Base-by-base conservation (phyloP, 2,888 invertebrate genomes). In the Nephrocerus scutellatus region DNA sequence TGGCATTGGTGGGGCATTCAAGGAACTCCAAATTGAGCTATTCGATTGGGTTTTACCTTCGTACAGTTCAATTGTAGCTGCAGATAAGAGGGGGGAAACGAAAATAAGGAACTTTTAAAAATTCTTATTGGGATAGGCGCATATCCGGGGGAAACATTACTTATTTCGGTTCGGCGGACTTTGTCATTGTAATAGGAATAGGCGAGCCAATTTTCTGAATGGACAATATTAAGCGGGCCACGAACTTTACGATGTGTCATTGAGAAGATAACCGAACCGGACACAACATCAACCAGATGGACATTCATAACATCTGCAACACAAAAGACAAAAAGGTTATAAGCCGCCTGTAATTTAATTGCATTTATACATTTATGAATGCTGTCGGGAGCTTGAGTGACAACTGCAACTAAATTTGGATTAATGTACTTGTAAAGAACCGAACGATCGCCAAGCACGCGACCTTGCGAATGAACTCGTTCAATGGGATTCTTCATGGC, bases 381-480 rank as follows among this genome's bases (percentile, higher is more conserved):
- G 7, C 75, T 74, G 58, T 89, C 87, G 12, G 78, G 74, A 20
- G 82, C 82, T 59, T 87, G 77, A 0, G 89, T 84, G 18, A 87
- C 76, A 46, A 95, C 75, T 10, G 89, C 88, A 46, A 95, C 80
- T 49, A 98, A 74, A 72, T 98, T 98, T 19, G 98, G 98, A 74
- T 98, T 98, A 52, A 89, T 78, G 68, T 99, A 97, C 70, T 98
- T 99, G 73, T 98, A 98, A 23, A 97, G 78, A 36, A 99, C 98
- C 53, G 90, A 90, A 46, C 98, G 78, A 72, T 98, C 97, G 22
- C 86, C 85, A 50, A 97, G 72, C 33, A 96, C 96, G 49, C 92
- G 78, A 16, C 97, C 98, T 62, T 93, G 91, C 1, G 95, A 93
- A 68, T 96, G 95, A 12, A 91, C 87, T 43, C 79, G 74, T 71